Base-by-base conservation (phyloP, 2,113 vertebrate genomes). In the Cinclus mexicanus region DNA sequence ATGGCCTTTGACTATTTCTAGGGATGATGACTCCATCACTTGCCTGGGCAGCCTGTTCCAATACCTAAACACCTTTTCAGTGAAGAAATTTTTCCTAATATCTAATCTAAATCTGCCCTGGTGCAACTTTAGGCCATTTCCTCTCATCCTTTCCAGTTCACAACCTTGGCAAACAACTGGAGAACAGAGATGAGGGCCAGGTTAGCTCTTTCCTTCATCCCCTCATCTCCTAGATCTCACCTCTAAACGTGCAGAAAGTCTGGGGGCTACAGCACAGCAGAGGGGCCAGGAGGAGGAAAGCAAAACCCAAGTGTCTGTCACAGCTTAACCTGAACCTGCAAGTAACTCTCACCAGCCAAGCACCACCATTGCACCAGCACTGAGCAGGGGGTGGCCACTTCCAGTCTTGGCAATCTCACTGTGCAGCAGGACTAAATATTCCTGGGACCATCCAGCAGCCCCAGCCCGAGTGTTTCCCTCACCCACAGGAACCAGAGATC, bases 181-280 rank as follows among this genome's bases (percentile, higher is more conserved):
- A 83, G 59, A 81, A 22, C 2, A 60, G 86, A 59, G 21, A 18
- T 35, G 18, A 71, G 44, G 37, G 18, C 17, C 76, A 41, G n/a
- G 24, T 41, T 10, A 8, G 41, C 12, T 39, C 47, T 63, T 68
- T 79, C 28, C 29, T 75, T 39, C 52, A n/a, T 35, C 20, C 46
- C 33, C 28, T 46, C 49, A 8, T 6, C 39, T 63, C 52, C 39
- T 60, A 0, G 0, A 59, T 42, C 44, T 70, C 39, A 20, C 6
- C 24, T 68, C 42, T 22, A 11, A 16, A 11, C 0, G 0, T 26
- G 13, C 23, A 42, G 44, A n/a, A 25, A 60, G 20, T 8, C 39
- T 37, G 44, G 39, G 41, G 39, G 53, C 20, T 69, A 1, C 18
- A 63, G 39, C 33, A 23, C 39, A 28, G 60, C 69, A 68, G 52